Evolutionary conservation across 2,797 vertebrate genomes (phyloP), one percentile per base, ranked within the genome.

Genomic region (Staurois parvus): DNA sequence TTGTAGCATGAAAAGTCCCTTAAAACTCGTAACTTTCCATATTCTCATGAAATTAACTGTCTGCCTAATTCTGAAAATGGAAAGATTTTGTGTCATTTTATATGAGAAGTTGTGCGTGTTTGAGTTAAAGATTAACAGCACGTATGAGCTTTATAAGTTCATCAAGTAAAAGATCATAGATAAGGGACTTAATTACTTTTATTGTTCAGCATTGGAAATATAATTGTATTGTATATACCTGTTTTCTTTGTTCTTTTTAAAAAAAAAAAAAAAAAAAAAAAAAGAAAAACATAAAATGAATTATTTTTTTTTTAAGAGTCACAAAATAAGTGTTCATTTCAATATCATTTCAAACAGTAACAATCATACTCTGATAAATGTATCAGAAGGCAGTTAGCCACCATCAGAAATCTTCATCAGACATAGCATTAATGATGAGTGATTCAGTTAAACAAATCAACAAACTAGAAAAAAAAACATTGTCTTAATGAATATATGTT

Each of bases 81-180:
- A 88, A 75, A 86, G 88, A 89, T 72, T 80, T 90, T 88, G 37
- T 62, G 84, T 81, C 91, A 84, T 2, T 92, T 34, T 77, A 88
- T 76, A 88, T 89, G 87, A 90, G 48, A n/a, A 32, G 21, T 30
- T 67, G 84, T 73, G 45, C n/a, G 89, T 90, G 67, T 73, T 70
- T 92, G 69, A 90, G 82, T 90, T 90, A 89, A 92, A 91, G 84
- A 89, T 92, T 91, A 89, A 86, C 86, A 90, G 88, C 81, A 89
- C 90, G 89, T 91, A 88, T 88, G 93, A 92, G 93, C 93, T 95
- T 95, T 94, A 93, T 93, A 94, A 94, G 93, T 92, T 88, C 91
- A 92, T 66, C 72, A 90, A 78, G 21, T 88, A 88, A 88, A 88
- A 81, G 17, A 72, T 12, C 32, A 37, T 72, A 24, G 68, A 4